A percentile compares a stretch with the other conserved stretches of the same genome.
These are phyloP conservation scores for Lysandra bellargus DNA, from an alignment of 2,888 invertebrate species.

Conservation along the genomic window DNA sequence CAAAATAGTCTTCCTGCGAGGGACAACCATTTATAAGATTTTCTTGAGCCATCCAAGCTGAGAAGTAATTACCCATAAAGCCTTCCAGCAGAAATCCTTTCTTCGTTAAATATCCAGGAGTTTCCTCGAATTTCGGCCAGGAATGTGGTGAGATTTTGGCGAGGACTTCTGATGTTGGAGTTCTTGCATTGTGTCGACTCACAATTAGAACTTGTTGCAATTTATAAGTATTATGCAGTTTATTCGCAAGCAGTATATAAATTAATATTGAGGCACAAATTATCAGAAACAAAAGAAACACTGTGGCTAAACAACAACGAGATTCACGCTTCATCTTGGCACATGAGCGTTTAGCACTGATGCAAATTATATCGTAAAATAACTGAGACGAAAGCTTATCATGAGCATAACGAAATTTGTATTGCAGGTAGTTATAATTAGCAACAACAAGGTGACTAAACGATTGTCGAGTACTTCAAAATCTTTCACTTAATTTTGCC, in stretches of 20 bases:
- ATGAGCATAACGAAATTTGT: constrained; percentile 6
- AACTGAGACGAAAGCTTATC: constrained; percentile 3
- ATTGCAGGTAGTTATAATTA: constrained; percentile 10
- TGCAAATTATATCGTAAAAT: not conserved
- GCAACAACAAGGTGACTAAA: not conserved
- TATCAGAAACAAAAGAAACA: constrained; percentile 9
- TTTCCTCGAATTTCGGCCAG: constrained; percentile 63
- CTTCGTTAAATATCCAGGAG: constrained; percentile 57
- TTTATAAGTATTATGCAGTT: not conserved
- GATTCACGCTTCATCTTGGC: constrained; percentile 7
- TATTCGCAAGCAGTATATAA: not conserved
- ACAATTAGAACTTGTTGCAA: constrained; percentile 60
- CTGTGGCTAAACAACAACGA: not conserved
- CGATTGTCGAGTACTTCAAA: not conserved
- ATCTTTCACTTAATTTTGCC: not conserved
- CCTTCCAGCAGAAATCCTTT: constrained; percentile 63
- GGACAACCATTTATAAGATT: constrained; percentile 55
- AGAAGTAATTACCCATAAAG: constrained; percentile 53
- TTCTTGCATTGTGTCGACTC: constrained; percentile 64
- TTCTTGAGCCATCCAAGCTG: constrained; percentile 50
- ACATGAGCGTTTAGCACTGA: not conserved
- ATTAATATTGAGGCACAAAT: constrained; percentile 13
- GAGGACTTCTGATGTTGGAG: constrained; percentile 59
- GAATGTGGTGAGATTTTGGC: constrained; percentile 52
- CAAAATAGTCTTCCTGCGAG: constrained; percentile 54